Percentiles rank a stretch among this genome's conserved stretches.
phyloP scores from a whole-genome alignment of 2,113 vertebrate species.

The Peromyscus californicus region DNA sequence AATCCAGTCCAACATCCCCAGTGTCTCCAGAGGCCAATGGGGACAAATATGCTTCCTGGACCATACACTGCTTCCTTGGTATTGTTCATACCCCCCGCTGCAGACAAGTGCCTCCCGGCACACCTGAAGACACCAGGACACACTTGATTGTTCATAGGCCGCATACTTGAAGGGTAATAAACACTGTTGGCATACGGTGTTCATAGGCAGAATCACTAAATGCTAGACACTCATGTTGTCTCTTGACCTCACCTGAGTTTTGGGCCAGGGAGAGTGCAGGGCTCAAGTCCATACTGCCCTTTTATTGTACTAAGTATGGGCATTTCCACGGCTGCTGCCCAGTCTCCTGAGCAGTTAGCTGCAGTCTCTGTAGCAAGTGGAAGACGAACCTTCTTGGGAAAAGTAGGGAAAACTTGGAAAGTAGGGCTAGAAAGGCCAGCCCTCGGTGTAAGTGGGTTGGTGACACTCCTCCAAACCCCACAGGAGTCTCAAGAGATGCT shows the following conservation, averaged over 20 bases:
- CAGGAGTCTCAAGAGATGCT: not conserved
- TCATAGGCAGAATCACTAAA: not conserved
- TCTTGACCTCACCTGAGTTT: not conserved
- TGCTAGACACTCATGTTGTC: not conserved
- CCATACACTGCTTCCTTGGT: not conserved
- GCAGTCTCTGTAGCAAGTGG: not conserved
- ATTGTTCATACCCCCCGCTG: not conserved
- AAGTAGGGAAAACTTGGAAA: not conserved
- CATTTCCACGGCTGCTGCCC: not conserved
- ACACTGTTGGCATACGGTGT: not conserved
- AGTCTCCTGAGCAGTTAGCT: not conserved
- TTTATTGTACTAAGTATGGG: not conserved
- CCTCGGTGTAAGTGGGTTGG: fast-evolving
- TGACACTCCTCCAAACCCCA: fast-evolving
- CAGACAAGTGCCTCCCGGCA: not conserved
- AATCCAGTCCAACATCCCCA: not conserved
- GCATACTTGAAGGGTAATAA: not conserved
- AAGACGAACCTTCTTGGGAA: not conserved
- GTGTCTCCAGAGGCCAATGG: fast-evolving
- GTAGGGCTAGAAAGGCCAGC: not conserved
- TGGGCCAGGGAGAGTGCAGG: not conserved
- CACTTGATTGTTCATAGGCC: too few relatives aligned
- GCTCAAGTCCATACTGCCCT: not conserved
- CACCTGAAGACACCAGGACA: not conserved
- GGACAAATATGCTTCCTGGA: not conserved